phyloP scores from a whole-genome alignment of 2,888 invertebrate species.

The Pycnomerus fuliginosus region DNA sequence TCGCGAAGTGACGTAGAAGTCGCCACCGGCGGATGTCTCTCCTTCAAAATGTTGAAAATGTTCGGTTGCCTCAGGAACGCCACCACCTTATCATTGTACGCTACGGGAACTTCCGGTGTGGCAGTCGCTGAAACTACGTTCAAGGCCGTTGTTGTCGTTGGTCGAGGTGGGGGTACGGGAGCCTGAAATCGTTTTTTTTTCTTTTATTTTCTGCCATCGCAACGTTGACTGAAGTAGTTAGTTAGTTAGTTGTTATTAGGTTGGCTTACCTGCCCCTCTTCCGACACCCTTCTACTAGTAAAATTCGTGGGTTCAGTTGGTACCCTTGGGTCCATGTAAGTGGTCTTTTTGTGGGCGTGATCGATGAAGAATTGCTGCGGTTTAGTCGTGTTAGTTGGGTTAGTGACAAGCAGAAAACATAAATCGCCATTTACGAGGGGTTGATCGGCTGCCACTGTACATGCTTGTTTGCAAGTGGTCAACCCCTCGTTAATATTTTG shows the following conservation, averaged over 20 bases:
- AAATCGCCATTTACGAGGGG: no score
- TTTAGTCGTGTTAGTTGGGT: constrained; percentile 35
- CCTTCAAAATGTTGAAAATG: constrained; percentile 86
- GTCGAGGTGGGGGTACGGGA: constrained; percentile 69
- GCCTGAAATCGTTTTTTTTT: no score
- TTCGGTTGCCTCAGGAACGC: constrained; percentile 94
- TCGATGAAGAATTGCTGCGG: constrained; percentile 88
- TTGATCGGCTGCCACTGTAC: no score
- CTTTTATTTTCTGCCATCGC: no score
- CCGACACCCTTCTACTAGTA: constrained; percentile 39
- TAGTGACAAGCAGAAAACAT: no score
- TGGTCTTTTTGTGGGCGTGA: constrained; percentile 89
- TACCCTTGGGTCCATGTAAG: constrained; percentile 95
- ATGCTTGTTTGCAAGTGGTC: no score
- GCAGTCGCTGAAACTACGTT: constrained; percentile 52
- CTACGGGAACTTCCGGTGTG: constrained; percentile 73
- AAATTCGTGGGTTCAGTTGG: constrained; percentile 74
- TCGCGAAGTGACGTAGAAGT: constrained; percentile 76
- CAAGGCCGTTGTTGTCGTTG: constrained; percentile 47
- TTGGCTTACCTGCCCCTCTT: constrained; percentile 40
- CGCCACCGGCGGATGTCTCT: constrained; percentile 72
- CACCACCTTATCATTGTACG: constrained; percentile 95
- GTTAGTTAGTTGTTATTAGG: background rate
- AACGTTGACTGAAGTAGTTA: background rate
- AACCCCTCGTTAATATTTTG: no score